Conservation (phyloP, 2,797 vertebrate genomes). For the Garrulus glandarius region DNA sequence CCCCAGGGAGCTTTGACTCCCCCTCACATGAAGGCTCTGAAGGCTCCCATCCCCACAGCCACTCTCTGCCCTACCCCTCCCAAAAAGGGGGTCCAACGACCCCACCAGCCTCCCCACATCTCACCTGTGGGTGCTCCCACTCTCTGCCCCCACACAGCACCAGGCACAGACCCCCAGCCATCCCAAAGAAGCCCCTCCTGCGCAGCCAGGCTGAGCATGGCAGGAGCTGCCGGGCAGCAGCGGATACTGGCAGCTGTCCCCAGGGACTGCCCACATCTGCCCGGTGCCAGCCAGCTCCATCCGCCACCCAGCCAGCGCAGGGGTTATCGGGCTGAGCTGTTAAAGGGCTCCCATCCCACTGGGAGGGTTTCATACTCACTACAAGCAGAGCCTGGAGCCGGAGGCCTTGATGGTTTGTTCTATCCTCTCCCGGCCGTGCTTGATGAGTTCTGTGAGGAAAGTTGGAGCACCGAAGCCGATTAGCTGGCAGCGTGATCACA, state of each 20-base stretch:
- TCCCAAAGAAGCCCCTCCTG: not conserved
- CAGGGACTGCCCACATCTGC: slow-evolving; percentile 2
- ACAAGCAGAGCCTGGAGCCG: slow-evolving; percentile 42
- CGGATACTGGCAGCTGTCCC: not conserved
- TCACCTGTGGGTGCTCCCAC: not conserved
- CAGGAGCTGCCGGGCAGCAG: not conserved
- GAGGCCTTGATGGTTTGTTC: slow-evolving; percentile 63
- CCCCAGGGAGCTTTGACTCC: not conserved
- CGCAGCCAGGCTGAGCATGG: not conserved
- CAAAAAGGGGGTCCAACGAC: not conserved
- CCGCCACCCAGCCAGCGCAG: not conserved
- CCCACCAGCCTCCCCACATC: not conserved
- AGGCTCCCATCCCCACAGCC: not conserved
- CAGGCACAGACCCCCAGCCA: not conserved
- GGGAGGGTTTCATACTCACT: slow-evolving; percentile 42
- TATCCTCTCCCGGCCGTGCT: slow-evolving; percentile 57
- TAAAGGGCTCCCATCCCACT: slow-evolving; percentile 48
- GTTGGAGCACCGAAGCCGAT: slow-evolving; percentile 21
- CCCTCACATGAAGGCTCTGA: not conserved
- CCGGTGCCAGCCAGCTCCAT: slow-evolving; percentile 54
- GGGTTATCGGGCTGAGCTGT: not conserved
- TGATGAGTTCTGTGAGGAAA: slow-evolving; percentile 57
- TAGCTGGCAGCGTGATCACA: not conserved
- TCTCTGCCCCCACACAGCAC: not conserved
- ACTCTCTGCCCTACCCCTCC: not conserved